phyloP scores from a whole-genome alignment of 2,113 vertebrate genomes.

The Panurus biarmicus region DNA sequence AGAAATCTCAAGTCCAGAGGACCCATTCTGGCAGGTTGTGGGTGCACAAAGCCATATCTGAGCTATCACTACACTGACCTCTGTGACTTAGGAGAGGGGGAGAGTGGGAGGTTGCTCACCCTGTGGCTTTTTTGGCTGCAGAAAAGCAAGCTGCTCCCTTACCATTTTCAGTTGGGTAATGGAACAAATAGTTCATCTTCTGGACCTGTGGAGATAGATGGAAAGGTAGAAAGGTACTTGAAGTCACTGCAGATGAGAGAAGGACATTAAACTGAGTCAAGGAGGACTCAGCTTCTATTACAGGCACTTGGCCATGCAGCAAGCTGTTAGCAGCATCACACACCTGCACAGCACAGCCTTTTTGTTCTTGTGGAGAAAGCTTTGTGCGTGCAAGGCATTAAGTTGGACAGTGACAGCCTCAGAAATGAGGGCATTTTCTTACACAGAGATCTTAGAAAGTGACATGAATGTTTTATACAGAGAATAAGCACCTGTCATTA shows the following conservation, averaged over 20 bases:
- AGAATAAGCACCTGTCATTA: background rate
- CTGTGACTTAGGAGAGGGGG: no score
- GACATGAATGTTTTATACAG: background rate
- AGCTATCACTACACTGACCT: background rate
- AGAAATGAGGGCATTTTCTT: background rate
- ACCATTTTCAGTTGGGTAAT: background rate
- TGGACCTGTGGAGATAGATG: background rate
- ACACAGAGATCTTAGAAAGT: background rate
- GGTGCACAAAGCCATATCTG: background rate
- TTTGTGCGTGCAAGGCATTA: background rate
- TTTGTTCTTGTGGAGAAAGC: background rate
- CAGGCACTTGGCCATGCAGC: accelerated
- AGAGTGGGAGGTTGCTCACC: background rate
- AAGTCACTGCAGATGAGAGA: background rate
- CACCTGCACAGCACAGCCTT: background rate
- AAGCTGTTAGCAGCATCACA: background rate
- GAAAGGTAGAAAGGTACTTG: background rate
- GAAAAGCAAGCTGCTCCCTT: background rate
- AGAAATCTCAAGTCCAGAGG: background rate
- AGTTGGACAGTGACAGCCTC: background rate
- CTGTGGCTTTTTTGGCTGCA: background rate
- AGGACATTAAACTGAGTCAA: background rate
- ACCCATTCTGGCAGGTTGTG: background rate
- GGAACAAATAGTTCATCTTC: background rate
- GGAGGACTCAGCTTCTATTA: accelerated